These are phyloP conservation scores for Syrphus vitripennis DNA, from an alignment of 2,888 invertebrate species.

Conservation along the genomic window DNA sequence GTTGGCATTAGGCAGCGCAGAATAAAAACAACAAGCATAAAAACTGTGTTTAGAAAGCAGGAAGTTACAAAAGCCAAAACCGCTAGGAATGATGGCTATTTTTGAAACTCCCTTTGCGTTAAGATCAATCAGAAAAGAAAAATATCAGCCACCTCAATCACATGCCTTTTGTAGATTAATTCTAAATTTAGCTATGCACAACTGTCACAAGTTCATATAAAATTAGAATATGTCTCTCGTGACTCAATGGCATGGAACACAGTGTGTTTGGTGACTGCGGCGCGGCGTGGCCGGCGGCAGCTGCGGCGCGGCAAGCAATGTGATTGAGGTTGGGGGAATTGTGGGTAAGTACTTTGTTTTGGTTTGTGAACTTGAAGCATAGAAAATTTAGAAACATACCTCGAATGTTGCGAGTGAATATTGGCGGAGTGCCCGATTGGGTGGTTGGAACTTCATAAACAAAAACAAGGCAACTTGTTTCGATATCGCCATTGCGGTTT, in stretches of 20 bases:
- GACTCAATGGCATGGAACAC: constrained; percentile 62
- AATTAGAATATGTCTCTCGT: constrained; percentile 50
- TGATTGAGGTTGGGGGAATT: constrained; percentile 40
- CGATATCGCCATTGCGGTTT: constrained; percentile 83
- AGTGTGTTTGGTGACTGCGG: constrained; percentile 13
- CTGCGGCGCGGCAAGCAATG: constrained; percentile 27
- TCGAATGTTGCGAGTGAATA: constrained; percentile 81
- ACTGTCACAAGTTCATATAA: constrained; percentile 65
- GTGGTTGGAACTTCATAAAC: constrained; percentile 79
- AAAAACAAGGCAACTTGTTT: constrained; percentile 80
- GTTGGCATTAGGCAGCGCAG: constrained; percentile 53
- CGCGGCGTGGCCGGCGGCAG: constrained; percentile 6
- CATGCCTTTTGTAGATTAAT: constrained; percentile 35
- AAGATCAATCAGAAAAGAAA: constrained; percentile 6
- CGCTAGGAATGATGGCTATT: constrained; percentile 40
- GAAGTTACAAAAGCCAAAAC: constrained; percentile 31
- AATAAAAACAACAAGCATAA: constrained; percentile 12
- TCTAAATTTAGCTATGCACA: constrained; percentile 38
- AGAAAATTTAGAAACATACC: constrained; percentile 76
- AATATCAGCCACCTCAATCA: constrained; percentile 50
- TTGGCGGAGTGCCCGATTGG: constrained; percentile 79
- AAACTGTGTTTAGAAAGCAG: constrained; percentile 26
- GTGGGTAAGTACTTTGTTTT: constrained; percentile 35
- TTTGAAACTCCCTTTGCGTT: constrained; percentile 42
- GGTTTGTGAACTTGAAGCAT: constrained; percentile 66